Percentiles rank a stretch among this genome's conserved stretches.
Conservation (phyloP, 1,140 invertebrate species). For the Ceratitis capitata region DNA sequence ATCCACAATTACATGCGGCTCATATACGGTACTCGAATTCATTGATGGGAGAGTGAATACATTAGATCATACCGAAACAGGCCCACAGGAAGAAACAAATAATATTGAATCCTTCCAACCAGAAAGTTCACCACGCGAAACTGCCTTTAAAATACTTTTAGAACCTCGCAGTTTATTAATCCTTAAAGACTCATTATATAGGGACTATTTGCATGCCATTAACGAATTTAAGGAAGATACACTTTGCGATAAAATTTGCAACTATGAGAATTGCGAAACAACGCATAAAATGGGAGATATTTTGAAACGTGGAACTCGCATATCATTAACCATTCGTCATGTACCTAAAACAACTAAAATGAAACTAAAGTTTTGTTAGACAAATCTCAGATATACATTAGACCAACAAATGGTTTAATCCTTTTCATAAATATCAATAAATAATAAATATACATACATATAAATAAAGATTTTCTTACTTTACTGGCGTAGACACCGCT, state of each 20-base stretch:
- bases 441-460: no score
- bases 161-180: constrained; percentile 90
- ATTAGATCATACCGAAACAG: constrained; percentile 22
- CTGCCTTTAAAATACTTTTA: constrained; percentile 76
- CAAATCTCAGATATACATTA: no score
- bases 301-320: constrained; percentile 74
- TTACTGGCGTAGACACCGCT: no score
- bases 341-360: constrained; percentile 90
- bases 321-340: constrained; percentile 94
- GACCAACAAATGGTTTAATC: no score
- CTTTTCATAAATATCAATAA: no score
- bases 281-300: constrained; percentile 69
- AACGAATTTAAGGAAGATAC: constrained; percentile 77
- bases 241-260: constrained; percentile 74
- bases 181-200: constrained; percentile 85
- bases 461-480: no score
- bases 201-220: constrained; percentile 89
- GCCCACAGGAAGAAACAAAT: background rate
- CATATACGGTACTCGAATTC: constrained; percentile 88
- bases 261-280: constrained; percentile 72
- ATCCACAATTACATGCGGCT: constrained; percentile 91
- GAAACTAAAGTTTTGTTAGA: constrained; percentile 69
- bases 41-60: constrained; percentile 67
- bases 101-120: background rate
- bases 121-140: constrained; percentile 42